Base-by-base conservation (phyloP, 2,888 invertebrate species). In the Leucozona laternaria region DNA sequence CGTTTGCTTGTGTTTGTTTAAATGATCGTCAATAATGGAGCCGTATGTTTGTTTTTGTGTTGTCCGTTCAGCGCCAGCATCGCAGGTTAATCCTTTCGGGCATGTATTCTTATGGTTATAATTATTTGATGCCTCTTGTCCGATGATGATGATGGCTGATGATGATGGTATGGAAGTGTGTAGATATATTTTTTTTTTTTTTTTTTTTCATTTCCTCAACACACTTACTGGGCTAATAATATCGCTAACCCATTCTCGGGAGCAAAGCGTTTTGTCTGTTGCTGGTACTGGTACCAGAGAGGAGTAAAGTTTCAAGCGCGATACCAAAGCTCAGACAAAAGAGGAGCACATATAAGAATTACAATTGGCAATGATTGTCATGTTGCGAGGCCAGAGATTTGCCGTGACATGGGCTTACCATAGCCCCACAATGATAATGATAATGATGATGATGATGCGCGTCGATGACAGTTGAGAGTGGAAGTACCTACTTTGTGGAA, bases 11-110 rank as follows among this genome's bases (percentile, higher is more conserved):
- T 77, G 77, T 85, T 85, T 85, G 85, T 85, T 85, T 85, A 85
- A 85, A 80, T 81, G 85, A 85, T 85, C 85, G 80, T 80, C 85
- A 85, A 78, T 86, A 81, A 86, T 78, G 78, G 81, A 79, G 86
- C 81, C 64, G 86, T 86, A 78, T 78, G 86, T 82, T 86, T 86
- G 75, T 75, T 84, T 84, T 84, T 75, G 72, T 64, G 73, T 62
- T 76, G 68, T 60, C 31, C 73, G 64, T 55, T 71, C 71, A 84
- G 79, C 75, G 79, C 85, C 80, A 78, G 78, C 82, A 86, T 81
- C 81, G 53, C 68, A 79, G 82, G 78, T 75, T 78, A 68, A 75
- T 86, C 86, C 81, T 81, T 81, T 79, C 79, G 86, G 81, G 78
- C 81, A 82, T 75, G 68, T 68, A 71, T 82, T 86, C 82, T 71